These are phyloP conservation scores for Mormyrops boulengeri DNA, from an alignment of 2,797 vertebrate genomes.

Conservation along the genomic window DNA sequence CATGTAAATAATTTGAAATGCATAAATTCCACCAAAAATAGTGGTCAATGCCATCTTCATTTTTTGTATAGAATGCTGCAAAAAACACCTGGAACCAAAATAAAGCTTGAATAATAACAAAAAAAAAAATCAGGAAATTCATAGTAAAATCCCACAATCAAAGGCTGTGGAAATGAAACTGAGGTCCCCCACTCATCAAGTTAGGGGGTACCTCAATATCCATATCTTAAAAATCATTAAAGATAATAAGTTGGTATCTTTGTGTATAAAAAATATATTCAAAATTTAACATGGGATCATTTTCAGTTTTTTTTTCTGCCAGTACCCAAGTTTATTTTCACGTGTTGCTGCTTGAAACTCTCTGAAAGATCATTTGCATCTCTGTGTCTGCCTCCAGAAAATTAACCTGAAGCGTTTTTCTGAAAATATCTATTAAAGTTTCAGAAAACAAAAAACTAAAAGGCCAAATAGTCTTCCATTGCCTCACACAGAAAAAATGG, in stretches of 20 bases:
- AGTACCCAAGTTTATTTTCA: neutral
- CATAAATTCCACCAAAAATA: too few species aligned
- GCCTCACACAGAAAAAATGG: neutral
- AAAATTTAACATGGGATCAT: neutral
- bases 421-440: neutral
- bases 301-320: neutral
- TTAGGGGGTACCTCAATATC: neutral
- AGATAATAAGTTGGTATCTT: neutral
- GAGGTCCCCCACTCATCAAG: neutral
- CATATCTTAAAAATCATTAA: neutral
- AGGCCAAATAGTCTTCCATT: neutral
- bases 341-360: neutral
- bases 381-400: neutral
- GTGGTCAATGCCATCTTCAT: too few species aligned
- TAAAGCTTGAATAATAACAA: too few species aligned
- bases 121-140: neutral
- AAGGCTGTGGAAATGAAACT: neutral
- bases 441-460: neutral
- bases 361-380: neutral
- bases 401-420: neutral
- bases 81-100: too few species aligned
- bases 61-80: too few species aligned
- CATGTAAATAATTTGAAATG: too few species aligned
- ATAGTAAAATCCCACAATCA: neutral
- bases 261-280: neutral